phyloP scores from a whole-genome alignment of 1,140 invertebrate genomes.

The Macrocentrus cingulum region DNA sequence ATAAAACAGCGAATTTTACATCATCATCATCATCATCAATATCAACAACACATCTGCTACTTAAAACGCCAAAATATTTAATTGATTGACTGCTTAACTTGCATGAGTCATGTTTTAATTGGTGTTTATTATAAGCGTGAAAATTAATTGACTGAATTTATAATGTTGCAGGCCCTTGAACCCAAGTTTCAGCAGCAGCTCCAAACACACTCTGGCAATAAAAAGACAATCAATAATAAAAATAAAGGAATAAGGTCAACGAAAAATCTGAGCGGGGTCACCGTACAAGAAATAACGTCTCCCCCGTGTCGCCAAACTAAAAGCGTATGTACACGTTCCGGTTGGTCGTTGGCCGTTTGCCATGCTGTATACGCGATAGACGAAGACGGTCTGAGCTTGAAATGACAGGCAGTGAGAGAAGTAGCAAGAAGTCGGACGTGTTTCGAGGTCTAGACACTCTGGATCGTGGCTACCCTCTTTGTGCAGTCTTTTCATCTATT shows the following conservation, averaged over 20 bases:
- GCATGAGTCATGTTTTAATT: background rate
- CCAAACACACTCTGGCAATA: too few species aligned
- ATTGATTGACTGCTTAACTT: too few species aligned
- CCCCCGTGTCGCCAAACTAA: constrained; percentile 16
- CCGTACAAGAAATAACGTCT: background rate
- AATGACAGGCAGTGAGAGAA: background rate
- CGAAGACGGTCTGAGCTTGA: background rate
- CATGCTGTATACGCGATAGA: background rate
- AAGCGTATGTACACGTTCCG: constrained; percentile 5
- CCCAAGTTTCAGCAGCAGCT: too few species aligned
- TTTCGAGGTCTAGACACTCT: too few species aligned
- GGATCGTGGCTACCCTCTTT: too few species aligned
- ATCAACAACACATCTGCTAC: too few species aligned
- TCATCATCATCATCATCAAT: too few species aligned
- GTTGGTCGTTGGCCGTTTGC: constrained; percentile 15
- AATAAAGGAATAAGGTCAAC: constrained; percentile 13
- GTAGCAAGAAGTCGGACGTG: background rate
- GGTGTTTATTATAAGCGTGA: background rate
- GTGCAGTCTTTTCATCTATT: too few species aligned
- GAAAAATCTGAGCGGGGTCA: constrained; percentile 17
- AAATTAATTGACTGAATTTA: background rate
- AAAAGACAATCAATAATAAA: too few species aligned
- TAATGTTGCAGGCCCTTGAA: background rate
- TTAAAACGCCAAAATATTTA: background rate
- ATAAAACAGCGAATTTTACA: too few species aligned